Evolutionary conservation across 2,888 invertebrate species (phyloP), one percentile per base, ranked within the genome.

Genomic region (Mystacides longicornis): DNA sequence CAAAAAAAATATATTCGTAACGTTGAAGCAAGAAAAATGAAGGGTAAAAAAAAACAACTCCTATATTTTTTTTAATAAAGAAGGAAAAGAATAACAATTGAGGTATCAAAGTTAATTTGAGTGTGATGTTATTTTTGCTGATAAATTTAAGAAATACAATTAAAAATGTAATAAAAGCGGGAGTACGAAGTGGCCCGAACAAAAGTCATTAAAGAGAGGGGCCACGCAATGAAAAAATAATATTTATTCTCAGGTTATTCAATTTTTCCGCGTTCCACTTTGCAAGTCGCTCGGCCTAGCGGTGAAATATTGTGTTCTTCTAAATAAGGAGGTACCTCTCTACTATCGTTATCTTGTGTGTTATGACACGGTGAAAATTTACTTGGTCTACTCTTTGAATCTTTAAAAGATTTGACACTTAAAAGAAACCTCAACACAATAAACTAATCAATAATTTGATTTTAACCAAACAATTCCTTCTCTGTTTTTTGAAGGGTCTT

Each of bases 231-330:
- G 55, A 51, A 59, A 58, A 59, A 56, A 59, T 59, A 56, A 56
- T 56, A 59, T 59, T 59, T 56, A 56, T 51, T 51, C 56, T 56
- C 54, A 59, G 37, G 37, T 59, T 59, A 56, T 51, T 47, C 46
- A 20, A 33, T 51, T n/a, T n/a, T n/a, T n/a, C n/a, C n/a, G n/a
- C n/a, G n/a, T n/a, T n/a, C n/a, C n/a, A n/a, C n/a, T n/a, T n/a
- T n/a, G n/a, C n/a, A n/a, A n/a, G n/a, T n/a, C n/a, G n/a, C n/a
- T n/a, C n/a, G n/a, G n/a, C n/a, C n/a, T n/a, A n/a, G n/a, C n/a
- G n/a, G n/a, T n/a, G n/a, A n/a, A n/a, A n/a, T n/a, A n/a, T n/a
- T n/a, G n/a, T n/a, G n/a, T n/a, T n/a, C n/a, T n/a, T n/a, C n/a
- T n/a, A n/a, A n/a, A n/a, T n/a, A n/a, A n/a, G n/a, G n/a, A n/a